A percentile compares a stretch with the other conserved stretches of the same genome.
Conservation (phyloP, 2,113 vertebrate genomes). For the Charadrius vociferus region DNA sequence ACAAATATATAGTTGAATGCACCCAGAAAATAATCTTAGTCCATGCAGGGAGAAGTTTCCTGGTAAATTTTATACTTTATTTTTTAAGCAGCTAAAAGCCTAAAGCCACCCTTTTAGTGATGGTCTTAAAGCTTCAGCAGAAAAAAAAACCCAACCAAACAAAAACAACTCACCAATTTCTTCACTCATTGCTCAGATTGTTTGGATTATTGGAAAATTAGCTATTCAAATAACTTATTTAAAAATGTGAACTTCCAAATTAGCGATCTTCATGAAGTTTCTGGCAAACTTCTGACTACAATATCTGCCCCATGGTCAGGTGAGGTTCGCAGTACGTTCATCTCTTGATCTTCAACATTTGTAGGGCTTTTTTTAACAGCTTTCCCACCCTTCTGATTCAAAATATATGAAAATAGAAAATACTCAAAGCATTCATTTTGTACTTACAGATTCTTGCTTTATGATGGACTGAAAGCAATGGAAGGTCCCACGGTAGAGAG, state of each 20-base stretch:
- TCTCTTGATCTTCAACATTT: neutral
- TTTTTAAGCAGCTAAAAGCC: neutral
- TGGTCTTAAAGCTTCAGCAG: neutral
- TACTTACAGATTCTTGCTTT: conserved; percentile 93
- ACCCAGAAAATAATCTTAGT: neutral
- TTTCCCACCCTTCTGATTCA: neutral
- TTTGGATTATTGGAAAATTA: neutral
- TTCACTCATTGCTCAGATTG: neutral
- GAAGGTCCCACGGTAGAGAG: conserved; percentile 90
- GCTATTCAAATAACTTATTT: neutral
- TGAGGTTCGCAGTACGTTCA: neutral
- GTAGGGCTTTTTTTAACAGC: neutral
- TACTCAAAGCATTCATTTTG: neutral
- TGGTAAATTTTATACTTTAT: neutral
- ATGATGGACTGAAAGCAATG: conserved; percentile 97
- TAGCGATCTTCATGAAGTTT: neutral
- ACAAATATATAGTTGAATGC: neutral
- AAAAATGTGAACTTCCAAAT: neutral
- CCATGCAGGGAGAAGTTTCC: neutral
- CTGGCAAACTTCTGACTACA: neutral
- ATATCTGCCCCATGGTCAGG: neutral
- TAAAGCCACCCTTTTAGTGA: neutral
- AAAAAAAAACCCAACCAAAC: neutral
- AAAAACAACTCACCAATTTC: neutral
- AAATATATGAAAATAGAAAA: neutral